These are phyloP conservation scores for Ditylenchus dipsaci DNA, from an alignment of 1,140 invertebrate species.

Conservation along the genomic window DNA sequence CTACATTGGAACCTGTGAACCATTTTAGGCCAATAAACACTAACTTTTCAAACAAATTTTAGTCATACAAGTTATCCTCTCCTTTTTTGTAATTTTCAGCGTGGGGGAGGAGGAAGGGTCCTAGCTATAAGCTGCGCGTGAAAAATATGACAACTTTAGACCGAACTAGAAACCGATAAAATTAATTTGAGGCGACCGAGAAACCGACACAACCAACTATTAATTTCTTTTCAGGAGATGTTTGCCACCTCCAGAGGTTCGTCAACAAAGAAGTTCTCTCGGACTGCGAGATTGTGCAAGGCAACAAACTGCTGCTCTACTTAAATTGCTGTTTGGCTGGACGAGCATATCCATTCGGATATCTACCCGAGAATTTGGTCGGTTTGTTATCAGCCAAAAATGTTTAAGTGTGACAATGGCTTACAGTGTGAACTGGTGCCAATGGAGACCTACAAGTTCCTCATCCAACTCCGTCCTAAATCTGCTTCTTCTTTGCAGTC, in stretches of 20 bases:
- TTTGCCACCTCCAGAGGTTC: conserved; percentile 49
- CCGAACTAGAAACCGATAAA: no score
- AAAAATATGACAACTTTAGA: no score
- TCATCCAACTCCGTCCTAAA: conserved; percentile 22
- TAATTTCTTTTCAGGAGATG: conserved; percentile 38
- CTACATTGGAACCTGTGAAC: no score
- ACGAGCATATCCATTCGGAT: conserved; percentile 78
- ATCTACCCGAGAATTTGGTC: conserved; percentile 68
- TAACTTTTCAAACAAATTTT: no score
- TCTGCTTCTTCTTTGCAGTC: conserved; percentile 28
- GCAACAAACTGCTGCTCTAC: conserved; percentile 86
- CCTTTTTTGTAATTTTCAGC: no score
- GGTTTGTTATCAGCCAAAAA: not conserved
- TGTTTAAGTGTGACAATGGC: not conserved
- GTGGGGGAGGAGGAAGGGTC: no score
- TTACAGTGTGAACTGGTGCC: conserved; percentile 67
- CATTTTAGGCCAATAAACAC: no score
- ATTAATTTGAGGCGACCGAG: no score
- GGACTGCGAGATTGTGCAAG: conserved; percentile 63
- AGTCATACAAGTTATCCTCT: no score
- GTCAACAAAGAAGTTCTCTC: conserved; percentile 54
- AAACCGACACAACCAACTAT: not conserved
- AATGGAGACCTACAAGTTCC: conserved; percentile 66
- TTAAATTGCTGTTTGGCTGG: conserved; percentile 85
- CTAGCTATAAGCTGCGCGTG: no score